A percentile compares a stretch with the other conserved stretches of the same genome.
Evolutionary conservation across 2,113 vertebrate genomes (phyloP).

Genomic region (Perognathus longimembris): DNA sequence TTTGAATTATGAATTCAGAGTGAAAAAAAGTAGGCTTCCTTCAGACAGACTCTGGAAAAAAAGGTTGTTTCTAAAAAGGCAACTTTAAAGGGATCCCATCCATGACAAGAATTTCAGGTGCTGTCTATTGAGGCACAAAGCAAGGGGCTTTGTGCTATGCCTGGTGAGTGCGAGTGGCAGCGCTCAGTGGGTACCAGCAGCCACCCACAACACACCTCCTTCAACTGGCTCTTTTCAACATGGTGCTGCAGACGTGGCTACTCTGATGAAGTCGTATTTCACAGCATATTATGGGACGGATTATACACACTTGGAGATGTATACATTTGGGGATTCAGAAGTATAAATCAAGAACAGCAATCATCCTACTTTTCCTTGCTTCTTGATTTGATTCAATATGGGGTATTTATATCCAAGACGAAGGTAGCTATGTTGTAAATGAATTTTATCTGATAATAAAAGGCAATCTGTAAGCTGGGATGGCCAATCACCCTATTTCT

Average conservation of each 20-base stretch:
- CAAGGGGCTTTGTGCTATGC: rapidly evolving
- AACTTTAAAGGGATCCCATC: neutral
- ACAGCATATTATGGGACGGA: neutral
- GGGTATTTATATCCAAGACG: neutral
- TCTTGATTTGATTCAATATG: slow-evolving; percentile 12
- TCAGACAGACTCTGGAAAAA: neutral
- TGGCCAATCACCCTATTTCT: slow-evolving; percentile 4
- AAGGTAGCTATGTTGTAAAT: neutral
- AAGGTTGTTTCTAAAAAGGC: neutral
- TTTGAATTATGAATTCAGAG: neutral
- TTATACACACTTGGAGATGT: neutral
- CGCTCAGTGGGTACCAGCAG: rapidly evolving
- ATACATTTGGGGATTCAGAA: neutral
- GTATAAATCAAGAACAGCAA: neutral
- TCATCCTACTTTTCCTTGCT: slow-evolving; percentile 12
- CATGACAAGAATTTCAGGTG: neutral
- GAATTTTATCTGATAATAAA: slow-evolving; percentile 56
- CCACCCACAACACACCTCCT: neutral
- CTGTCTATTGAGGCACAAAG: neutral
- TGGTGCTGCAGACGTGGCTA: neutral
- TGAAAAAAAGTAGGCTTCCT: neutral
- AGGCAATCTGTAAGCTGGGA: neutral
- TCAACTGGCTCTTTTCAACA: no score
- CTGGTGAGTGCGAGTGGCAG: neutral
- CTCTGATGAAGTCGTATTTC: neutral